Conservation (phyloP, 2,888 invertebrate species). For the Vandiemenella viatica region DNA sequence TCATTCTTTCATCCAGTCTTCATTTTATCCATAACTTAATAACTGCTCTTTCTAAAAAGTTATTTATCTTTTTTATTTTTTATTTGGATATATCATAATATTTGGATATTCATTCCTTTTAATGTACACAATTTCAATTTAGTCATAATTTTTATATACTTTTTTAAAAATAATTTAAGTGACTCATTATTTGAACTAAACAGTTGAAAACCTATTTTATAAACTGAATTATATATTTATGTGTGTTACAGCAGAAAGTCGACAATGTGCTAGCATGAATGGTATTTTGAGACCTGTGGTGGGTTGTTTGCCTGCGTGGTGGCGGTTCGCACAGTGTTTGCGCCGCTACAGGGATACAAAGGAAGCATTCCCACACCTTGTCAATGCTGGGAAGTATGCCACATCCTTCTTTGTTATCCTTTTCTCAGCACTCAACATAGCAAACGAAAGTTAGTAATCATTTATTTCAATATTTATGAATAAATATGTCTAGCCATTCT, state of each 20-base stretch:
- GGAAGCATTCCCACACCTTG: conserved; percentile 64
- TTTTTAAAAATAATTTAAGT: too few relatives aligned
- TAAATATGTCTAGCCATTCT: not conserved
- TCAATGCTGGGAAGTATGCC: conserved; percentile 70
- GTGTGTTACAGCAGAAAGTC: conserved; percentile 27
- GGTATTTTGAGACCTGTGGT: conserved; percentile 45
- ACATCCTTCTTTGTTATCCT: conserved; percentile 57
- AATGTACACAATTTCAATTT: too few relatives aligned
- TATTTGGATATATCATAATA: too few relatives aligned
- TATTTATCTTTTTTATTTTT: too few relatives aligned
- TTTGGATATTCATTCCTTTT: too few relatives aligned
- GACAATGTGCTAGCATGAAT: conserved; percentile 33
- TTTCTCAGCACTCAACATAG: conserved; percentile 33
- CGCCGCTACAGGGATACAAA: conserved; percentile 66
- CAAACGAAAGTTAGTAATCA: conserved; percentile 29
- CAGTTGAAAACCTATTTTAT: too few relatives aligned
- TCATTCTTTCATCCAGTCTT: too few relatives aligned
- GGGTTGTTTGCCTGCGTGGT: conserved; percentile 68
- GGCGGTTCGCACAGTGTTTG: conserved; percentile 72
- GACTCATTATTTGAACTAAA: too few relatives aligned
- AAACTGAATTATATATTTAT: not conserved
- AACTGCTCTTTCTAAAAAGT: too few relatives aligned
- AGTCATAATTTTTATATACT: too few relatives aligned
- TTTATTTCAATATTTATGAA: not conserved
- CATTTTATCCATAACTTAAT: too few relatives aligned